Evolutionary conservation across 2,888 invertebrate species (phyloP), one percentile per base, ranked within the genome.

Genomic region (Hydriomena furcata): DNA sequence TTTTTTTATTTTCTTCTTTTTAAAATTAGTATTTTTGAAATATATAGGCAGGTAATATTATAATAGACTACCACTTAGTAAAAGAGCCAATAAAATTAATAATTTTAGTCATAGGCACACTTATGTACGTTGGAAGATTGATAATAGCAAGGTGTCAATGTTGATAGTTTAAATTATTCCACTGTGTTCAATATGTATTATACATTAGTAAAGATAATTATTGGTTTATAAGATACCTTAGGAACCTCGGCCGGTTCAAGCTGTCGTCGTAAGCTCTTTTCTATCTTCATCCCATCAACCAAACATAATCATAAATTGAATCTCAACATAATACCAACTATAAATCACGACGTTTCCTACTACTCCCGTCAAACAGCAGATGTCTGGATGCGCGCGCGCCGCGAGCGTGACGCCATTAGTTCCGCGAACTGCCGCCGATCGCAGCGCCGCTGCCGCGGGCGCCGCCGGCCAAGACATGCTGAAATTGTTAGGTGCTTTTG

Each of bases 351-450:
- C 25, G 27, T 43, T 54, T 54, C 53, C 53, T 50, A 54, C 49
- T 36, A 34, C 55, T 41, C 46, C 38, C 40, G 45, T 31, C 37
- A 36, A 58, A 53, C 59, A 56, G 58, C 56, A 28, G 59, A 58
- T 61, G 49, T 50, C 45, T 10, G 53, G 60, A 58, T 56, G 65
- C 61, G 63, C 55, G 47, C 55, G 54, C 58, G 60, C 60, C 55
- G 58, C 46, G 41, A 54, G 68, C 79, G 75, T 79, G 78, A 76
- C 76, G 68, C 61, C 68, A 77, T 80, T 80, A 78, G 76, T 73
- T 71, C 73, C 67, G 61, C 60, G 60, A 60, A 55, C 55, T 56
- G 73, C 80, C 74, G 71, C 73, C 65, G 67, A 70, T 44, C 53
- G 66, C 64, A 60, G 59, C 62, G 69, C 65, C 66, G 58, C 23